These are phyloP conservation scores for Chaunax sp. DNA, from an alignment of 2,797 vertebrate genomes.

Conservation along the genomic window DNA sequence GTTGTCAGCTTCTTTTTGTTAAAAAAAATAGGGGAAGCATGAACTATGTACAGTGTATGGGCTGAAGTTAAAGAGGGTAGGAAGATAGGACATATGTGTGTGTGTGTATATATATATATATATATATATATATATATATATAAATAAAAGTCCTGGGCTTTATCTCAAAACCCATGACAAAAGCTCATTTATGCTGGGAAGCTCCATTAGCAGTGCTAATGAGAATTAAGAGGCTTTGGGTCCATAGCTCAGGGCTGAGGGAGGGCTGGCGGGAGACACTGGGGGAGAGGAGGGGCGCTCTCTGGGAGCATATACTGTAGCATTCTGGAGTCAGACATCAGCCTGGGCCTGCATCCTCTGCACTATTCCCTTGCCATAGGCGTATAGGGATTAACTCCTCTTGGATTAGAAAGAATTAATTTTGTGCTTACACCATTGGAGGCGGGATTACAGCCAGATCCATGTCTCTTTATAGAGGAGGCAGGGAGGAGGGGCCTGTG, in stretches of 20 bases:
- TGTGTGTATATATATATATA: neutral
- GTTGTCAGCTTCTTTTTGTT: neutral
- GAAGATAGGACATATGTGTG: conserved; percentile 24
- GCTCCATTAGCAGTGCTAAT: conserved; percentile 85
- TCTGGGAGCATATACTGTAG: conserved; percentile 41
- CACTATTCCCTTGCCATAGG: conserved; percentile 71
- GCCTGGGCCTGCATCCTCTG: conserved; percentile 57
- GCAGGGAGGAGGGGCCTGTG: conserved; percentile 42
- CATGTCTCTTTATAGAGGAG: conserved; percentile 72
- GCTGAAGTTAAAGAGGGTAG: conserved; percentile 7
- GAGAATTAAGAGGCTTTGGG: conserved; percentile 85
- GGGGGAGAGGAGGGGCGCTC: conserved; percentile 32
- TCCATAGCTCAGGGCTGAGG: conserved; percentile 61
- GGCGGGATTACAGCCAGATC: conserved; percentile 84
- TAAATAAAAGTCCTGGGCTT: conserved; percentile 39
- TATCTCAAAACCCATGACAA: conserved; percentile 76
- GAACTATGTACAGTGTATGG: neutral
- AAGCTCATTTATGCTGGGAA: conserved; percentile 79
- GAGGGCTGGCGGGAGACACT: conserved; percentile 35
- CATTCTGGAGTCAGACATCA: conserved; percentile 73
- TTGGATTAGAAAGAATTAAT: conserved; percentile 87
- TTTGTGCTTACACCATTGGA: conserved; percentile 87
- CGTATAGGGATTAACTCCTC: conserved; percentile 82
- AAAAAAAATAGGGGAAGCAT: neutral
- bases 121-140: neutral